Evolutionary conservation across 2,888 invertebrate genomes (phyloP), one percentile per base, ranked within the genome.

Genomic region (Trilocha varians): DNA sequence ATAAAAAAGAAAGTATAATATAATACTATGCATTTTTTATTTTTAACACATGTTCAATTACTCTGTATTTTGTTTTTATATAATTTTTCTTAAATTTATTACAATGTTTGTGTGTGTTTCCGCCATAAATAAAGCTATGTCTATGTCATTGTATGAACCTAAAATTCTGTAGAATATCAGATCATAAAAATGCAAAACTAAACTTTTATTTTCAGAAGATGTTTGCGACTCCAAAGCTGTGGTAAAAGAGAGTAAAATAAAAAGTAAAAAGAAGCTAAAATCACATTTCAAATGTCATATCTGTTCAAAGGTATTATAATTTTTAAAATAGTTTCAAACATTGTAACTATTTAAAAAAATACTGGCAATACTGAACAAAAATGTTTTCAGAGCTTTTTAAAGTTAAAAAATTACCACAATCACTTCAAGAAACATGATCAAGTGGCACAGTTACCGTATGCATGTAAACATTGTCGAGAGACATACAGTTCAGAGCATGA

Each of bases 401-500:
- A 64, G 45, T 8, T 48, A 2, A 66, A 60, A 42, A 49, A 58
- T 6, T 49, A 73, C 3, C 61, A 57, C 34, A 50, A 46, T 0
- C 84, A 83, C 43, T 45, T 66, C 13, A 62, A 55, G 25, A 55
- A 52, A 18, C 55, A 50, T 9, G 73, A 75, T 37, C 44, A 41
- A 1, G 37, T 41, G 4, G 45, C 41, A n/a, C 50, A 47, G 2
- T 34, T 43, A 2, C 49, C 57, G 0, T 47, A 60, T 43, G 54
- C 68, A 1, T 88, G 88, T 52, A 44, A 45, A 0, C 60, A 79
- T 17, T 89, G 89, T 55, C 74, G 77, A 8, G 70, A 80, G 11
- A 63, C 68, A 1, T 88, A 88, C 51, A 61, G 53, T n/a, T 73
- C 78, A 0, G 75, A 83, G 47, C 67, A 74, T 34, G 89, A 89